Percentiles rank a stretch among this genome's conserved stretches.
Evolutionary conservation across 2,797 vertebrate genomes (phyloP).

Genomic region (Orestias chungarensis): DNA sequence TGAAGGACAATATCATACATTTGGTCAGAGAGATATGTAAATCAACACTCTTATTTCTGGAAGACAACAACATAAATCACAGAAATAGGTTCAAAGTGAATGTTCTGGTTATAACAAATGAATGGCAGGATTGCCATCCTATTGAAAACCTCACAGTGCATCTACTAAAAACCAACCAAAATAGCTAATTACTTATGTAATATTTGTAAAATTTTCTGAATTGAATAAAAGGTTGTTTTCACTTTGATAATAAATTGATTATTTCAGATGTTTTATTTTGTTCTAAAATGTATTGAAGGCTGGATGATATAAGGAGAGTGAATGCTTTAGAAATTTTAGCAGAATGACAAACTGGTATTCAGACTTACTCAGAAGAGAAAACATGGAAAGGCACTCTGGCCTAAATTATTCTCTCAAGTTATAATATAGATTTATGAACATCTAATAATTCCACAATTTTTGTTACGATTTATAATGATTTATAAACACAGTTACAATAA

Average conservation of each 20-base stretch:
- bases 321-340: neutral
- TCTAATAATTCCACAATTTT: neutral
- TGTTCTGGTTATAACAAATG: neutral
- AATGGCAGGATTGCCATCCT: neutral
- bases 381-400: neutral
- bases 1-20: neutral
- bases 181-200: too few relatives aligned
- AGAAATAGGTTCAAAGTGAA: neutral
- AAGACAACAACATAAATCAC: too few relatives aligned
- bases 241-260: neutral
- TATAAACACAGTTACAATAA: neutral
- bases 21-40: neutral
- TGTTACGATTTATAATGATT: neutral
- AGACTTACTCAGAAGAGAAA: neutral
- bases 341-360: neutral
- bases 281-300: too few relatives aligned
- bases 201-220: neutral
- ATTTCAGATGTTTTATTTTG: neutral
- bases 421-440: neutral
- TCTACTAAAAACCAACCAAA: neutral
- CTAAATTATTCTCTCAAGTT: neutral
- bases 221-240: neutral
- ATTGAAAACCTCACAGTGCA: neutral
- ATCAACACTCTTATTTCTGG: too few relatives aligned
- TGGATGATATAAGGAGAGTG: neutral